phyloP scores from a whole-genome alignment of 1,140 invertebrate species.

The Panulirus ornatus region DNA sequence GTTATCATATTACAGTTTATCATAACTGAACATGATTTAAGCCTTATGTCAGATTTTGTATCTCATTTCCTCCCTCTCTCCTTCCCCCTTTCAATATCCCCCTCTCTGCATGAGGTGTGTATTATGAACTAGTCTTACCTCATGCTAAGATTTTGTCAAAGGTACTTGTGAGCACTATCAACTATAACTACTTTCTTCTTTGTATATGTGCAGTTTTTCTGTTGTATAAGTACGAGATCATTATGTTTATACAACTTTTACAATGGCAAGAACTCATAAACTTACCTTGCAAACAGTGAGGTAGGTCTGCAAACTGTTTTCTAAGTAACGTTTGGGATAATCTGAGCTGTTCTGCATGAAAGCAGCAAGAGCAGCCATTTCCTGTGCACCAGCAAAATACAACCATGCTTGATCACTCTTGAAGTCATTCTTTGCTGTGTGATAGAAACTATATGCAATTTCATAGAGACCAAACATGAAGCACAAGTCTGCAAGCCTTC shows the following conservation, averaged over 20 bases:
- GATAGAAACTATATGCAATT: slow-evolving; percentile 94
- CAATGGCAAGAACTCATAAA: background rate
- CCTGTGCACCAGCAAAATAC: slow-evolving; percentile 95
- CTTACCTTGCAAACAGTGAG: slow-evolving; percentile 73
- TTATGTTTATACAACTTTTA: background rate
- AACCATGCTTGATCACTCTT: slow-evolving; percentile 97
- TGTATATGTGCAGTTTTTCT: no score
- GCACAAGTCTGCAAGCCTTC: slow-evolving; percentile 95
- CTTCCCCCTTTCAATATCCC: background rate
- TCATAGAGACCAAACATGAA: slow-evolving; percentile 98
- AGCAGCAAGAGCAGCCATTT: slow-evolving; percentile 95
- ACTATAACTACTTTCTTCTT: no score
- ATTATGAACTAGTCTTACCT: background rate
- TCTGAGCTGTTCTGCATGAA: slow-evolving; percentile 90
- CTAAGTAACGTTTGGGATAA: slow-evolving; percentile 73
- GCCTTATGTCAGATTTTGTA: background rate
- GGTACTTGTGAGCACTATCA: no score
- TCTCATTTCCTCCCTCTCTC: background rate
- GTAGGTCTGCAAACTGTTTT: slow-evolving; percentile 73
- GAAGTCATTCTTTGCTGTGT: slow-evolving; percentile 97
- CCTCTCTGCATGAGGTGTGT: background rate
- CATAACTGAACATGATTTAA: background rate
- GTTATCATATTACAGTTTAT: background rate
- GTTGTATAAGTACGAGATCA: no score
- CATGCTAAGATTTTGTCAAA: no score